Base-by-base conservation (phyloP, 2,113 vertebrate species). In the Anser cygnoides region DNA sequence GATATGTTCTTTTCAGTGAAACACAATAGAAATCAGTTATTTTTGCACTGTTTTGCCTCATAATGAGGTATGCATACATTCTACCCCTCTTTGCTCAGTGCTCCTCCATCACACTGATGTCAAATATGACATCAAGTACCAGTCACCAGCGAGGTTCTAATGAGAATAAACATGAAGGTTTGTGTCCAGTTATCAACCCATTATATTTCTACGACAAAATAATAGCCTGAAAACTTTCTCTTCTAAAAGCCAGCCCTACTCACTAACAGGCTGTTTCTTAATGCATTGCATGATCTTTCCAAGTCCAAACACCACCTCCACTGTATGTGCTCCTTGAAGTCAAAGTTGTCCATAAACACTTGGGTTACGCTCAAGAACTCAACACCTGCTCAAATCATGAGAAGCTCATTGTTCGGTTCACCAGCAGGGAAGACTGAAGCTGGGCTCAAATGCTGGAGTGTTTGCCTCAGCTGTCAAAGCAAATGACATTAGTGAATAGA, bases 21-120 rank as follows among this genome's bases (percentile, higher is more conserved):
- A 59, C 65, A 68, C 74, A 87, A 96, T 28, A 84, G 90, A 95
- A 90, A 92, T 75, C 35, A 58, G 95, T 49, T 82, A 66, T 93
- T 89, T 94, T 76, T 89, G 74, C 57, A 84, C 31, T 55, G 73
- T 82, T 92, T 59, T 92, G 89, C 84, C 81, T 95, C 89, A 75
- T 91, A 66, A 81, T 66, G 80, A 90, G 86, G 58, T 50, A 43
- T 11, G 65, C 35, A 89, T n/a, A 79, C 58, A 57, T 16, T 84
- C n/a, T 57, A 16, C 46, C 57, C 75, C 75, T 75, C 61, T 71
- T 37, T 87, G 86, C 67, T 76, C 35, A 43, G 2, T 46, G 86
- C 65, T 95, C 35, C n/a, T 92, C 15, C 86, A 85, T 91, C 86
- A 84, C 63, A 28, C 0, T 89, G 91, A 97, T 96, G 96, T 96